These are phyloP conservation scores for Leuciscus waleckii DNA, from an alignment of 2,797 vertebrate species.

Conservation along the genomic window DNA sequence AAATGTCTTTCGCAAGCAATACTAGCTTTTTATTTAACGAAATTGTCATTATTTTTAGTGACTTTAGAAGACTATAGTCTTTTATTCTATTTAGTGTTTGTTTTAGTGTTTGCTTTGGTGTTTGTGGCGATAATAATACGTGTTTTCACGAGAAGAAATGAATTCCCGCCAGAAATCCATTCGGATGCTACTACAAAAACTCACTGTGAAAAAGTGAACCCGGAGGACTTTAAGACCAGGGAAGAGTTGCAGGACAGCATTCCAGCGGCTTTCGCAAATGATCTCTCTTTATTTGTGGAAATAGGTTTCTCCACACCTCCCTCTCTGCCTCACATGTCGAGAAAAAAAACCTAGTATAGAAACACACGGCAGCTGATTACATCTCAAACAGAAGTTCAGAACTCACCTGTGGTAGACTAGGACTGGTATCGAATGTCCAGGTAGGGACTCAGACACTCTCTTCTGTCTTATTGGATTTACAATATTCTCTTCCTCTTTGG, in stretches of 20 bases:
- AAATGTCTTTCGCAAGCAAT: not conserved
- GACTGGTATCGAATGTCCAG: slow-evolving; percentile 45
- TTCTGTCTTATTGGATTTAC: slow-evolving; percentile 23
- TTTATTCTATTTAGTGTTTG: not conserved
- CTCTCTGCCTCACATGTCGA: slow-evolving; percentile 58
- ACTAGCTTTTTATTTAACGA: not conserved
- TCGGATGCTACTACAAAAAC: not conserved
- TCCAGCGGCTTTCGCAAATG: slow-evolving; percentile 60
- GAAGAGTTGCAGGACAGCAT: slow-evolving; percentile 43
- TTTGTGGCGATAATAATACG: not conserved
- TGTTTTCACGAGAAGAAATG: not conserved
- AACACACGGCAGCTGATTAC: not conserved
- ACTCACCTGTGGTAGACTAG: slow-evolving; percentile 25
- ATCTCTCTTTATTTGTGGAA: slow-evolving; percentile 54
- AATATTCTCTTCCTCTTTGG: slow-evolving; percentile 56
- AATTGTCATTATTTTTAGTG: not conserved
- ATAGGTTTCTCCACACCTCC: slow-evolving; percentile 68
- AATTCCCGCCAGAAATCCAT: not conserved
- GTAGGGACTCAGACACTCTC: slow-evolving; percentile 2
- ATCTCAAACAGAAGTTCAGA: slow-evolving; percentile 8
- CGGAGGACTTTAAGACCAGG: slow-evolving; percentile 73
- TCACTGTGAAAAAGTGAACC: not conserved
- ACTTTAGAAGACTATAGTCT: too few species aligned
- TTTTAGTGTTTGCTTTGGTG: not conserved
- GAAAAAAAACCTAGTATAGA: slow-evolving; percentile 40